Evolutionary conservation across 2,797 vertebrate genomes (phyloP).

Genomic region (Coluber constrictor): DNA sequence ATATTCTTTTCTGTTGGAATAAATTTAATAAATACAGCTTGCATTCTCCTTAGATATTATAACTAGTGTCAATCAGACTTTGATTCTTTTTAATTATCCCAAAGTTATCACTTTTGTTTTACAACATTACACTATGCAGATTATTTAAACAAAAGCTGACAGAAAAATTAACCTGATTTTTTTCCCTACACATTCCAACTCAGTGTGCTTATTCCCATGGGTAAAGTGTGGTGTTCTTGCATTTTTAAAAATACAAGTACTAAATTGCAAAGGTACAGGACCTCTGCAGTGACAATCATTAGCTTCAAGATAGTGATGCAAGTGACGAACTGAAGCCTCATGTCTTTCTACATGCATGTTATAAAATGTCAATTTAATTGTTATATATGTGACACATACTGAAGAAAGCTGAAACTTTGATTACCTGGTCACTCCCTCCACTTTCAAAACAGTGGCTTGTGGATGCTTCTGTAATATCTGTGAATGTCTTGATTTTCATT

Average conservation of each 20-base stretch:
- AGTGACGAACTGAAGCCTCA: not conserved
- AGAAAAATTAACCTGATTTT: not conserved
- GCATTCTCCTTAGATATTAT: not conserved
- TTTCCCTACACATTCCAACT: not conserved
- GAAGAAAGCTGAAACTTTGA: not conserved
- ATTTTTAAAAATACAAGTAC: not conserved
- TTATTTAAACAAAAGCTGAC: not conserved
- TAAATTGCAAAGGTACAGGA: not conserved
- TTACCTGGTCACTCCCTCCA: not conserved
- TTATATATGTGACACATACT: not conserved
- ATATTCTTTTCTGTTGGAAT: not conserved
- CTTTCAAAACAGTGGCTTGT: not conserved
- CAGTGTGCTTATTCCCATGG: not conserved
- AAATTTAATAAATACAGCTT: not conserved
- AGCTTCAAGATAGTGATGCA: not conserved
- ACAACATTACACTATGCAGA: not conserved
- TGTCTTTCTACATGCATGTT: not conserved
- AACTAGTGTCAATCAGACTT: not conserved
- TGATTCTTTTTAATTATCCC: not conserved
- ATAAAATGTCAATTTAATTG: no score
- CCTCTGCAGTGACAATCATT: not conserved
- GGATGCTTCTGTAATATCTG: not conserved
- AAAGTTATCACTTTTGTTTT: not conserved
- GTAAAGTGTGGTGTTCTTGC: not conserved
- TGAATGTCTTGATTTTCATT: not conserved